phyloP scores from a whole-genome alignment of 1,140 invertebrate species.

The Planococcus citri region DNA sequence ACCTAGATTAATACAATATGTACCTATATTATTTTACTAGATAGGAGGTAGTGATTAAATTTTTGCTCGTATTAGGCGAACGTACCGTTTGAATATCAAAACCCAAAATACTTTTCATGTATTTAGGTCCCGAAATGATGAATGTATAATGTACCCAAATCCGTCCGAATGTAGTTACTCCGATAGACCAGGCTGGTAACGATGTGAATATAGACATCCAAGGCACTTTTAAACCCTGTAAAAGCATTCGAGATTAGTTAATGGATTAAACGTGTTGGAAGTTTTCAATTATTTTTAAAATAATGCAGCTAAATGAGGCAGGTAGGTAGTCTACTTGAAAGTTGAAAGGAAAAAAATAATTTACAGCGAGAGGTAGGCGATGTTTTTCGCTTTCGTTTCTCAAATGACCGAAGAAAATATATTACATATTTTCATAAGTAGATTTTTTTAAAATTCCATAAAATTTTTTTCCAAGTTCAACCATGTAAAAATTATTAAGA shows the following conservation, averaged over 20 bases:
- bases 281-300: neutral
- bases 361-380: neutral
- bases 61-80: too few relatives aligned
- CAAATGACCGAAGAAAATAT: too few relatives aligned
- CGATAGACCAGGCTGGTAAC: slow-evolving; percentile 66
- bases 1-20: too few relatives aligned
- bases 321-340: neutral
- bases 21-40: neutral
- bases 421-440: too few relatives aligned
- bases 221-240: slow-evolving; percentile 42
- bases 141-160: slow-evolving; percentile 62
- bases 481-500: too few relatives aligned
- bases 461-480: too few relatives aligned
- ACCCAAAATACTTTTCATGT: slow-evolving; percentile 54
- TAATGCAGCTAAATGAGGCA: neutral
- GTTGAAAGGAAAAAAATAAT: slow-evolving; percentile 9
- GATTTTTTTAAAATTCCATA: too few relatives aligned
- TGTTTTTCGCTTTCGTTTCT: too few relatives aligned
- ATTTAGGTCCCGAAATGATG: slow-evolving; percentile 54
- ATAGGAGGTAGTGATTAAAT: too few relatives aligned
- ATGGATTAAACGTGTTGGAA: neutral
- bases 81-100: slow-evolving; percentile 55
- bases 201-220: slow-evolving; percentile 66
- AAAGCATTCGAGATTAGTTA: too few relatives aligned
- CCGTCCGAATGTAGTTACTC: slow-evolving; percentile 54